Conservation (phyloP, 92 coral and sea anemone species). For the Phenganax marumi region DNA sequence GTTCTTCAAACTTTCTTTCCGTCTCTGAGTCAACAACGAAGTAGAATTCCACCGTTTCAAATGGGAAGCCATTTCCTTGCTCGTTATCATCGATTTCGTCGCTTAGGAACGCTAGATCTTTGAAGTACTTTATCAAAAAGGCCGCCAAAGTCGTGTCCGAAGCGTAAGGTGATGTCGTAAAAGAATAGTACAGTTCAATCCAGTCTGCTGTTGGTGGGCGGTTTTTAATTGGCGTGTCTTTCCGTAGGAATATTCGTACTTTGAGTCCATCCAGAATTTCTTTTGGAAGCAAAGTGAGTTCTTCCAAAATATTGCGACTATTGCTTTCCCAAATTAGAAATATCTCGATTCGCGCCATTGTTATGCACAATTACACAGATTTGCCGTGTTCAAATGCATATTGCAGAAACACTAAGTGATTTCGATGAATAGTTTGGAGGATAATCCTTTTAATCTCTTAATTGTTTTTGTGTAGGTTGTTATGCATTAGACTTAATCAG, state of each 20-base stretch:
- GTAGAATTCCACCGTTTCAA: constrained; percentile 43
- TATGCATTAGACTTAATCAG: too few species aligned
- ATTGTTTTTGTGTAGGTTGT: too few species aligned
- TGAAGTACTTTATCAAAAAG: constrained; percentile 56
- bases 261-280: constrained; percentile 61
- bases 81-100: constrained; percentile 37
- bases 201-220: constrained; percentile 70
- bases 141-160: constrained; percentile 73
- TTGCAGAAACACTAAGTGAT: too few species aligned
- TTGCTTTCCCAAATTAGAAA: constrained; percentile 94
- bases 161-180: constrained; percentile 88
- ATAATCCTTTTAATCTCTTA: too few species aligned
- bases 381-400: too few species aligned
- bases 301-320: constrained; percentile 87
- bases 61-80: constrained; percentile 2
- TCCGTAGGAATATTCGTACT: constrained; percentile 78
- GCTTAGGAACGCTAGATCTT: constrained; percentile 32
- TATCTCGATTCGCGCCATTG: constrained; percentile 56
- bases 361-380: not conserved
- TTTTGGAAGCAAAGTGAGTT: constrained; percentile 54
- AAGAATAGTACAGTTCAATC: constrained; percentile 67
- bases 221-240: constrained; percentile 81
- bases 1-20: constrained; percentile 80
- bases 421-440: too few species aligned
- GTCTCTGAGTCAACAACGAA: constrained; percentile 66